These are phyloP conservation scores for Ceratoteleas bidentatus DNA, from an alignment of 1,140 invertebrate genomes.

Conservation along the genomic window DNA sequence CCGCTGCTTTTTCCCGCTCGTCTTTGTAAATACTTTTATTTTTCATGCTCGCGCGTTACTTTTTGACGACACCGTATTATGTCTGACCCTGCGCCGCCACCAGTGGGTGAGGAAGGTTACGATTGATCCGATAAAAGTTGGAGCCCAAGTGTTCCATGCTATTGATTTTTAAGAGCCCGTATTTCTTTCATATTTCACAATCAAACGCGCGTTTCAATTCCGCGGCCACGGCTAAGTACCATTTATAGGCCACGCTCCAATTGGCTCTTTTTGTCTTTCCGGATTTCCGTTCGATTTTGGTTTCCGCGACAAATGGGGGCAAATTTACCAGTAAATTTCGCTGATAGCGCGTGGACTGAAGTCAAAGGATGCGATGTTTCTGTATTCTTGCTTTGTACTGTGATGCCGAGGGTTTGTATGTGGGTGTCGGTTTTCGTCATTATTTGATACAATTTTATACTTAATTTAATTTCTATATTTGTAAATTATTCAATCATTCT, in stretches of 20 bases:
- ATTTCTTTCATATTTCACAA: slow-evolving; percentile 24
- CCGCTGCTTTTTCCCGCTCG: slow-evolving; percentile 35
- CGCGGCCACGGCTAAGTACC: neutral
- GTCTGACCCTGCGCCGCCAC: slow-evolving; percentile 32
- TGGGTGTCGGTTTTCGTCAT: too few species aligned
- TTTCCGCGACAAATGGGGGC: too few species aligned
- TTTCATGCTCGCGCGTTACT: slow-evolving; percentile 36
- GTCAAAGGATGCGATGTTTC: too few species aligned
- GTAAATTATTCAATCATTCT: too few species aligned
- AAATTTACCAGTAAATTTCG: too few species aligned
- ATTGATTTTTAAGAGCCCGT: slow-evolving; percentile 38
- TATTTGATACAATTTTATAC: too few species aligned
- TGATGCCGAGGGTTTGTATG: too few species aligned
- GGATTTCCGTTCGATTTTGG: too few species aligned
- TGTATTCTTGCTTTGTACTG: too few species aligned
- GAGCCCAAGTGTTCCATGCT: slow-evolving; percentile 32
- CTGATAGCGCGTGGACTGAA: too few species aligned
- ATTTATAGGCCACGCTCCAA: neutral
- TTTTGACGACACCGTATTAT: slow-evolving; percentile 41
- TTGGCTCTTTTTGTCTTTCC: too few species aligned
- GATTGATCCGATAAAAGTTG: slow-evolving; percentile 41
- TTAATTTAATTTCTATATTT: too few species aligned
- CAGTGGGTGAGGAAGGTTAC: slow-evolving; percentile 23
- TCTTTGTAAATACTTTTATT: slow-evolving; percentile 57
- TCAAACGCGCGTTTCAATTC: slow-evolving; percentile 17